These are phyloP conservation scores for Gasterosteus aculeatus DNA, from an alignment of 2,113 vertebrate genomes.

Conservation along the genomic window DNA sequence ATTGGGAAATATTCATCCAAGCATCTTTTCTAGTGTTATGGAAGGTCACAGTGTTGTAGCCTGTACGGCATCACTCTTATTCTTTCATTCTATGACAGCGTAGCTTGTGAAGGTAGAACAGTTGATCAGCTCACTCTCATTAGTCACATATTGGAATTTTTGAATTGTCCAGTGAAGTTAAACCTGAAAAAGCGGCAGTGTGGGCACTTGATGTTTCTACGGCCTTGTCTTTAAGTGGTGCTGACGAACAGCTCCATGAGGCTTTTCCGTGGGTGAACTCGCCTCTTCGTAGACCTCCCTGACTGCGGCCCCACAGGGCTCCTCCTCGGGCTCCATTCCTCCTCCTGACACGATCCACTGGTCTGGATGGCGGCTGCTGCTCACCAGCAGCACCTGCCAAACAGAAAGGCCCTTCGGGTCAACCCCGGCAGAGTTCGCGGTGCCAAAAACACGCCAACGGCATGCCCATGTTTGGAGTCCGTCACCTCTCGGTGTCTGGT, in stretches of 20 bases:
- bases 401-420: constrained; percentile 22
- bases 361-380: constrained; percentile 97
- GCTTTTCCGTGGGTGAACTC: neutral
- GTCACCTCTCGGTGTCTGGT: constrained; percentile 19
- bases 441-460: constrained; percentile 10
- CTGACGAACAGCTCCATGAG: neutral
- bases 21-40: neutral
- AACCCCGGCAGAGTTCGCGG: constrained; percentile 1
- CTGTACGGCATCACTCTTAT: neutral
- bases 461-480: constrained; percentile 9
- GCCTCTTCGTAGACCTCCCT: constrained; percentile 98
- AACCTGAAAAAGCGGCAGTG: neutral
- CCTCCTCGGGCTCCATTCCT: constrained; percentile 97
- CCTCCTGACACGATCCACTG: constrained; percentile 98
- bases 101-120: neutral
- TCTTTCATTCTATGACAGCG: constrained; percentile 5
- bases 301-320: constrained; percentile 89
- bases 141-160: neutral
- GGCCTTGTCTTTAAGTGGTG: neutral
- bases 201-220: neutral
- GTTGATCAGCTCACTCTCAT: constrained; percentile 4
- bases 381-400: constrained; percentile 92
- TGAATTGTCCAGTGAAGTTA: neutral
- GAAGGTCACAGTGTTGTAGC: neutral
- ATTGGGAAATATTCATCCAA: neutral